phyloP scores from a whole-genome alignment of 2,113 vertebrate species.

The Willisornis vidua region DNA sequence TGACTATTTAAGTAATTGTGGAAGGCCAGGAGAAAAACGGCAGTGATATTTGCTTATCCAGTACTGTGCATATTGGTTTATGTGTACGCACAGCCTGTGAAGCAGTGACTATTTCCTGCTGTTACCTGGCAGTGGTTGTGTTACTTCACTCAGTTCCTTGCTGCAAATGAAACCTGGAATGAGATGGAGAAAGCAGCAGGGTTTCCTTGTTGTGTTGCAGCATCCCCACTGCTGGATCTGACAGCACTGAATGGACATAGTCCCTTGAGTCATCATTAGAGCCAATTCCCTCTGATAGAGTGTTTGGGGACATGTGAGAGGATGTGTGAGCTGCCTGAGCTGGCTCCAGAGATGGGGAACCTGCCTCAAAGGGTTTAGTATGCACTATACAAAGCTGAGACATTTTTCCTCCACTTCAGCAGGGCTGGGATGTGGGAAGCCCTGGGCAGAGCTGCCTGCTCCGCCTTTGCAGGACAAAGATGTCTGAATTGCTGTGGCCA shows the following conservation, averaged over 20 bases:
- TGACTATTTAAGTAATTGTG: background rate
- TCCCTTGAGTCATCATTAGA: background rate
- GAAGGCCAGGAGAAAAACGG: background rate
- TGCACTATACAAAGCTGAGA: background rate
- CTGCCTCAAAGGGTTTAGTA: background rate
- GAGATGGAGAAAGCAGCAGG: background rate
- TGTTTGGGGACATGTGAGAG: background rate
- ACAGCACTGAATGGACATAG: background rate
- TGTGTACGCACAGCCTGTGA: accelerated
- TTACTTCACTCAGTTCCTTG: background rate
- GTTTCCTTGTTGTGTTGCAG: background rate
- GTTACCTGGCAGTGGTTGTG: background rate
- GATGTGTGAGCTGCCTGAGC: background rate
- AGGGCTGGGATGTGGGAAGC: background rate
- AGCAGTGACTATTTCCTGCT: background rate
- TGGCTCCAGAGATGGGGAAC: background rate
- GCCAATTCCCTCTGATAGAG: background rate
- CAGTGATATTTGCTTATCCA: background rate
- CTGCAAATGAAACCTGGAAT: background rate
- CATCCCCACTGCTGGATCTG: background rate
- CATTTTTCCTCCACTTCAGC: background rate
- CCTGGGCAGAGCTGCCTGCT: background rate
- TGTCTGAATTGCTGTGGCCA: accelerated
- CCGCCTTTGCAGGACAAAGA: background rate
- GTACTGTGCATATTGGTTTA: background rate